Percentiles rank a stretch among this genome's conserved stretches.
These are phyloP conservation scores for Ardeotis arabs DNA, from an alignment of 2,113 vertebrate species.

Conservation along the genomic window DNA sequence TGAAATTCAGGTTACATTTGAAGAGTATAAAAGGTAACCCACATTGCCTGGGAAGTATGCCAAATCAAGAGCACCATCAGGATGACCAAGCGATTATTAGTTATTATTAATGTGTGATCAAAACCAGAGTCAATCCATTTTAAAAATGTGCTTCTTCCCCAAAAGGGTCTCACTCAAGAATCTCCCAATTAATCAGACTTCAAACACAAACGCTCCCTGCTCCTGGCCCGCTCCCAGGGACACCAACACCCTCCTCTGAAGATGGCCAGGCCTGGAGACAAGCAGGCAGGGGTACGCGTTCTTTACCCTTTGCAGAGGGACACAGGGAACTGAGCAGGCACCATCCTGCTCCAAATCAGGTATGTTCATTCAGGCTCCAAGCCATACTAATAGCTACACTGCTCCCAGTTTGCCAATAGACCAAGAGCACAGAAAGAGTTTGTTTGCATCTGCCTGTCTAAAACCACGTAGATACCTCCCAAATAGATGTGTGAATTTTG, in stretches of 20 bases:
- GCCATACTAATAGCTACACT: neutral
- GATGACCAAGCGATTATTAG: neutral
- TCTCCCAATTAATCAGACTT: neutral
- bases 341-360: neutral
- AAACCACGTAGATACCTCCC: neutral
- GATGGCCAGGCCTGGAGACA: neutral
- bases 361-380: no score
- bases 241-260: neutral
- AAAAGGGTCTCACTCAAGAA: neutral
- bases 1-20: neutral
- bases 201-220: neutral
- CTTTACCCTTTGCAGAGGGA: neutral
- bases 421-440: neutral
- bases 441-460: neutral
- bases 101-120: neutral
- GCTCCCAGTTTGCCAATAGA: rapidly evolving
- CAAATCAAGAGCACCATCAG: neutral
- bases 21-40: neutral
- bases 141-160: rapidly evolving
- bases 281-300: neutral
- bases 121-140: neutral
- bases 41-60: neutral
- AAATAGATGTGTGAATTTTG: neutral
- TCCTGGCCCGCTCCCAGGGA: neutral
- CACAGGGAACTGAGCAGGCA: neutral